Conservation (phyloP, 2,113 vertebrate species). For the Bucco capensis region DNA sequence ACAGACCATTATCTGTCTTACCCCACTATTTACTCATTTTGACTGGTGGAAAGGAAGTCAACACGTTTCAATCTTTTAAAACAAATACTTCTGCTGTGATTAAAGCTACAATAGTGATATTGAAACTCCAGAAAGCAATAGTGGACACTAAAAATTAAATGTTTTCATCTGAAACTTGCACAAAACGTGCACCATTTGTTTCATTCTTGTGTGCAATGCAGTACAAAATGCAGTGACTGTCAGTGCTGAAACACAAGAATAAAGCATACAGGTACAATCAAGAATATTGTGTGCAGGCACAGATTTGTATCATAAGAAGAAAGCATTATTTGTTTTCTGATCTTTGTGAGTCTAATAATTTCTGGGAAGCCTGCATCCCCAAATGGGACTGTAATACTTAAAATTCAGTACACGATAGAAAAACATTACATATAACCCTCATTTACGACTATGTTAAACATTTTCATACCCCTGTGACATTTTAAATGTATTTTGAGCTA, state of each 20-base stretch:
- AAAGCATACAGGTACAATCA: not conserved
- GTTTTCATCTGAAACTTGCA: not conserved
- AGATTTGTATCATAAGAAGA: not conserved
- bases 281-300: not conserved
- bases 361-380: not conserved
- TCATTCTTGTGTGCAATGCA: not conserved
- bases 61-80: not conserved
- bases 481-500: not conserved
- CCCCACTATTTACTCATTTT: not conserved
- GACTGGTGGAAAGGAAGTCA: not conserved
- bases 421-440: not conserved
- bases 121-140: not conserved
- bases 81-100: not conserved
- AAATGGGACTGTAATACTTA: not conserved
- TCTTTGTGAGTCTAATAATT: not conserved
- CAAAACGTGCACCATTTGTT: not conserved
- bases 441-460: not conserved
- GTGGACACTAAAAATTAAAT: not conserved
- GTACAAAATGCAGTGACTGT: not conserved
- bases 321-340: not conserved
- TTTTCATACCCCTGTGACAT: not conserved
- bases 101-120: not conserved
- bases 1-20: not conserved
- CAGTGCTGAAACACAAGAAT: not conserved
- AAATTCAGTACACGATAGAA: not conserved